Percentiles rank a stretch among this genome's conserved stretches.
phyloP scores from a whole-genome alignment of 2,113 vertebrate genomes.

The Calonectris borealis region DNA sequence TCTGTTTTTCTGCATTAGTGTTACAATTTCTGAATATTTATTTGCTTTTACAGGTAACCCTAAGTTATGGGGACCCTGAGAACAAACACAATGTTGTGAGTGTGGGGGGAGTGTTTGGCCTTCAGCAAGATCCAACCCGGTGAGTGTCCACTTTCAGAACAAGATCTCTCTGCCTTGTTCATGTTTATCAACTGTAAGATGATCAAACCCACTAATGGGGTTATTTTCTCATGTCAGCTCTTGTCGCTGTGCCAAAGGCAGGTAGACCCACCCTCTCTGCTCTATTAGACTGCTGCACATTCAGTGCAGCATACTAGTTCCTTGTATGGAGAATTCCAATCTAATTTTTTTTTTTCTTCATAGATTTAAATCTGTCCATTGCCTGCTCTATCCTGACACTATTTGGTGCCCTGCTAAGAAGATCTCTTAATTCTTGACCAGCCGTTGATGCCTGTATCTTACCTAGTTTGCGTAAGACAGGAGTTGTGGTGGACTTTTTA shows the following conservation, averaged over 20 bases:
- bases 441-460: not conserved
- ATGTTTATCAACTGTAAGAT: not conserved
- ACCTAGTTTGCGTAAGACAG: not conserved
- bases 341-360: not conserved
- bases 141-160: constrained; percentile 53
- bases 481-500: not conserved
- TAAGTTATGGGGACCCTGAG: constrained; percentile 93
- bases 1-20: not conserved
- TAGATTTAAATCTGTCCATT: constrained; percentile 95
- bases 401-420: constrained; percentile 84
- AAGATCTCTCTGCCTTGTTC: not conserved
- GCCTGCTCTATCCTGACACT: constrained; percentile 91
- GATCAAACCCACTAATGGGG: not conserved
- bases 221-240: not conserved
- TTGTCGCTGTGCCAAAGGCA: not conserved
- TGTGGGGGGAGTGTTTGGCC: constrained; percentile 82
- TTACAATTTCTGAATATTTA: not conserved
- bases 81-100: constrained; percentile 90
- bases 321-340: not conserved
- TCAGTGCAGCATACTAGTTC: not conserved
- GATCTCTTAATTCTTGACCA: not conserved
- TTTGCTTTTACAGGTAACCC: constrained; percentile 83
- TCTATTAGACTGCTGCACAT: not conserved
- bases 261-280: not conserved
- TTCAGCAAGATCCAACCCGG: constrained; percentile 92